Evolutionary conservation across 1,140 invertebrate genomes (phyloP).

Genomic region (Heliconius congener): DNA sequence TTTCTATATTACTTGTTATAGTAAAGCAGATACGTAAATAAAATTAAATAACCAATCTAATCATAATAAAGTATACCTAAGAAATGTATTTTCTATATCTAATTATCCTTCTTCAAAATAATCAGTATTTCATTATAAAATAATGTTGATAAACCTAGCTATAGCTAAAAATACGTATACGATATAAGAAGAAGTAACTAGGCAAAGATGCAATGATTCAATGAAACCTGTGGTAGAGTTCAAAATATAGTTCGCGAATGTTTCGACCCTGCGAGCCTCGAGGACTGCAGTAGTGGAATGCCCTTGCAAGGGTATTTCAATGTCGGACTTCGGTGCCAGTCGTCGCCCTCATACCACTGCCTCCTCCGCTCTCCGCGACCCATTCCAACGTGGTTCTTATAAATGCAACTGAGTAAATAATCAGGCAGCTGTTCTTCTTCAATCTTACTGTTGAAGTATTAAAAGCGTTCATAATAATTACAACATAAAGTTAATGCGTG

Average conservation of each 20-base stretch:
- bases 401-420: slow-evolving; percentile 64
- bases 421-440: background rate
- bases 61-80: background rate
- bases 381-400: slow-evolving; percentile 52
- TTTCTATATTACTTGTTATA: background rate
- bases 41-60: background rate
- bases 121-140: background rate
- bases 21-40: background rate
- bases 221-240: slow-evolving; percentile 29
- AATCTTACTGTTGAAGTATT: slow-evolving; percentile 6
- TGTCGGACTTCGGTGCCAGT: slow-evolving; percentile 76
- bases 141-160: background rate
- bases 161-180: background rate
- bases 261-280: slow-evolving; percentile 63
- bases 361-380: slow-evolving; percentile 45
- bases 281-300: slow-evolving; percentile 74
- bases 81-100: background rate
- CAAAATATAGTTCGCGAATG: slow-evolving; percentile 57
- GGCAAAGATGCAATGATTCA: slow-evolving; percentile 19
- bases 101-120: too few relatives aligned
- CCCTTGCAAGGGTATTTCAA: slow-evolving; percentile 77
- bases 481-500: background rate
- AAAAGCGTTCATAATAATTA: slow-evolving; percentile 1
- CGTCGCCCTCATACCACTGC: slow-evolving; percentile 61
- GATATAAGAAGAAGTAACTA: background rate